Percentiles rank a stretch among this genome's conserved stretches.
Conservation (phyloP, 2,797 vertebrate genomes). For the Sciurus carolinensis region DNA sequence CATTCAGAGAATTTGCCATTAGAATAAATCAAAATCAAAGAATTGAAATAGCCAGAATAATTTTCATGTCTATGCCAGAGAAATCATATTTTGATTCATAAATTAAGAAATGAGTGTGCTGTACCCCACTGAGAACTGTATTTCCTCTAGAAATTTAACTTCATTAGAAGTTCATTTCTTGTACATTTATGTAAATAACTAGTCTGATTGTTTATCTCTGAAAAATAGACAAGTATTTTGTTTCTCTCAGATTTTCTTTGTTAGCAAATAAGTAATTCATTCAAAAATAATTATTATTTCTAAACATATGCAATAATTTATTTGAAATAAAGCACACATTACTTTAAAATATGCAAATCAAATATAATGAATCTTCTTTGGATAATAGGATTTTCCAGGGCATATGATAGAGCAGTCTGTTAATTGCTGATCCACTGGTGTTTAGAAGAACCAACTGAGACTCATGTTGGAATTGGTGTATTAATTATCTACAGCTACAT, state of each 20-base stretch:
- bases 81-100: background rate
- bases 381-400: background rate
- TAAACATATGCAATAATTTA: background rate
- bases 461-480: background rate
- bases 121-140: background rate
- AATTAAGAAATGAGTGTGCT: background rate
- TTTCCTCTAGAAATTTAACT: background rate
- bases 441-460: background rate
- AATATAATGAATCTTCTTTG: background rate
- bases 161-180: background rate
- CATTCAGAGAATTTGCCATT: background rate
- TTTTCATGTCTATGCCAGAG: background rate
- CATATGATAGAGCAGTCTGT: background rate
- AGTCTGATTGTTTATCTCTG: background rate
- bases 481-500: background rate
- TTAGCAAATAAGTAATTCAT: background rate
- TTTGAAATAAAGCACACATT: background rate
- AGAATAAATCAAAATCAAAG: conserved; percentile 5
- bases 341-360: background rate
- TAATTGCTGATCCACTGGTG: background rate
- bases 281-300: background rate
- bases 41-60: background rate
- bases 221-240: background rate
- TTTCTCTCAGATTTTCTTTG: background rate
- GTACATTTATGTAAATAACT: background rate